Base-by-base conservation (phyloP, 2,888 invertebrate genomes). In the Chrysina gloriosa region DNA sequence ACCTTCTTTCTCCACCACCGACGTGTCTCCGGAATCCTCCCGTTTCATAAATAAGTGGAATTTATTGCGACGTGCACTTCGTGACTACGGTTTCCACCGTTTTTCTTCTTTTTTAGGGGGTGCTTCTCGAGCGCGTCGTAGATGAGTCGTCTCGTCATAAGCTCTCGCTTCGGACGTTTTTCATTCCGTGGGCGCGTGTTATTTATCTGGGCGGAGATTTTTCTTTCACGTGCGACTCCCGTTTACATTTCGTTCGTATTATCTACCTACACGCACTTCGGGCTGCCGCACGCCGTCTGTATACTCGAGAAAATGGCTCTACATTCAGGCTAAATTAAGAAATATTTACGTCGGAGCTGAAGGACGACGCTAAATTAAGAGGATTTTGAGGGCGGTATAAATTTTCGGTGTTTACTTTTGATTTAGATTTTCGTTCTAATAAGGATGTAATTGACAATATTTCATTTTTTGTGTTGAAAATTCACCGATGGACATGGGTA, bases 21-120 rank as follows among this genome's bases (percentile, higher is more conserved):
- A 77, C 76, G 75, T 77, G 78, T 78, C 78, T 75, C 74, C 75
- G 70, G 75, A 75, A 75, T 78, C 79, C 77, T 78, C 77, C 77
- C 77, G 79, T 79, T 80, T 80, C 79, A 81, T 81, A 81, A 81
- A 81, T 81, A 83, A 82, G 80, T 77, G 75, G 79, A 79, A 83
- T 83, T 82, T 82, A 82, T 82, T 75, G 78, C 78, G 78, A 80
- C 81, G 79, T 80, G 80, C 80, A 79, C 81, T 81, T 75, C 81
- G 81, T 81, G 81, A 81, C 81, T 80, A 72, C 74, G 65, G 47
- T 58, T 48, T 58, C 50, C 39, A 63, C 27, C 63, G 7, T 48
- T 14, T 9, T 25, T 31, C 14, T 29, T 9, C 31, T 2, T 16
- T 29, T 50, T 50, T 34, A n/a, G 4, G 39, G 52, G 16, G 23